phyloP scores from a whole-genome alignment of 2,797 vertebrate genomes.

The Xiphophorus birchmanni region DNA sequence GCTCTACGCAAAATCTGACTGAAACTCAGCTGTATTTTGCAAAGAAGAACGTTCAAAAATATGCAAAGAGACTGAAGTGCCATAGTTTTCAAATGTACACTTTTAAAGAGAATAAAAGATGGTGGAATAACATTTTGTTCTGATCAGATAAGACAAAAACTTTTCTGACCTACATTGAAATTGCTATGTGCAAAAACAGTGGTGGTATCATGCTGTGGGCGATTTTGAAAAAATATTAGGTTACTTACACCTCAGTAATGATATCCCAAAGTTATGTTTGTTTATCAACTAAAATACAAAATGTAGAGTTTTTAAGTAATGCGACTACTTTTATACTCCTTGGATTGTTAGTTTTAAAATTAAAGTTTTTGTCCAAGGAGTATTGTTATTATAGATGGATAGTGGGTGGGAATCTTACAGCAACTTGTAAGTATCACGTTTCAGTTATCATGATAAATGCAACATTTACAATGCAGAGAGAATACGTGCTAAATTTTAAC shows the following conservation, averaged over 20 bases:
- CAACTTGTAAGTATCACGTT: not conserved
- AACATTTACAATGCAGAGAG: conserved; percentile 19
- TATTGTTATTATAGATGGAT: not conserved
- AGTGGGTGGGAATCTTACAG: not conserved
- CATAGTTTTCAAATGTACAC: not conserved
- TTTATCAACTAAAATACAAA: not conserved
- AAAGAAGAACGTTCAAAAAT: not conserved
- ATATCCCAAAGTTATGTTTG: not conserved
- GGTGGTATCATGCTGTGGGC: not conserved
- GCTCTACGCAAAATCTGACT: not conserved
- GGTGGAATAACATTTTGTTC: not conserved
- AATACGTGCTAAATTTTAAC: not conserved
- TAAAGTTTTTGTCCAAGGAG: not conserved
- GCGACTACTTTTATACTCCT: not conserved
- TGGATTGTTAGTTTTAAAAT: not conserved
- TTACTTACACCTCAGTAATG: not conserved
- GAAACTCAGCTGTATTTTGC: not conserved
- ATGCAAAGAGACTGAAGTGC: too few species aligned
- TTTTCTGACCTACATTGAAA: not conserved
- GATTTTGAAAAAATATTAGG: not conserved
- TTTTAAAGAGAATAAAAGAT: not conserved
- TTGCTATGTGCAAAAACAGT: not conserved
- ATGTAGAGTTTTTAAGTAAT: not conserved
- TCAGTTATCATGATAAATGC: conserved; percentile 24
- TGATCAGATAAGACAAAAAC: not conserved